Base-by-base conservation (phyloP, 2,113 vertebrate species). In the Onychostruthus taczanowskii region DNA sequence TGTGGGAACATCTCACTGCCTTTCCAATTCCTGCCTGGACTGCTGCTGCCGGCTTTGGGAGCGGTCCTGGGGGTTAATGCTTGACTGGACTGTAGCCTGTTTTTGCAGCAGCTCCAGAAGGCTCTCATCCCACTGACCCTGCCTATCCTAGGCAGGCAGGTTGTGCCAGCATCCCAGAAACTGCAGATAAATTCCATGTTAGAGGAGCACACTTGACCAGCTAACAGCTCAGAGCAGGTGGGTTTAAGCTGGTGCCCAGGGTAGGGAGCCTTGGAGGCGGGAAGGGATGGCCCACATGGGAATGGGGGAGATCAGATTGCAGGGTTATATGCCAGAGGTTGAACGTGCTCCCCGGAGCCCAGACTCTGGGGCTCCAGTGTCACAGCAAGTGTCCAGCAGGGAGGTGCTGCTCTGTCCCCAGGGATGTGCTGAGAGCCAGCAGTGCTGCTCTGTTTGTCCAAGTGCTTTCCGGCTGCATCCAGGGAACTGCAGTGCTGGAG, bases 301-400 rank as follows among this genome's bases (percentile, higher is more conserved):
- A 62, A 46, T 0, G 10, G 11, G 7, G 35, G 13, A 52, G 95
- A 86, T 96, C 13, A 0, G 50, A 2, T 97, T 84, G 91, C 96
- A 74, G 86, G 62, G 64, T 92, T 95, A 93, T 95, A 91, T 95
- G 96, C 89, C 94, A 97, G 96, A 95, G 95, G 96, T 94, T 95
- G 96, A 94, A 87, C 24, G 13, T 92, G 89, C 86, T 93, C 47
- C 67, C 53, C 0, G 0, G 39, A 90, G 90, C 67, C 27, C 93
- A 96, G 94, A 75, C 93, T 81, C 30, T 9, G 1, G 44, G 37
- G 21, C 84, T 93, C 89, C 85, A 79, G 63, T 8, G 7, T 69
- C 68, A 26, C 66, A 31, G 70, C 1, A 10, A 33, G 55, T 50
- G 59, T 22, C 85, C 39, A 10, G 62, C 52, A 46, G 15, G 24